Base-by-base conservation (phyloP, 2,888 invertebrate genomes). In the Pseudeuparius sepicola region DNA sequence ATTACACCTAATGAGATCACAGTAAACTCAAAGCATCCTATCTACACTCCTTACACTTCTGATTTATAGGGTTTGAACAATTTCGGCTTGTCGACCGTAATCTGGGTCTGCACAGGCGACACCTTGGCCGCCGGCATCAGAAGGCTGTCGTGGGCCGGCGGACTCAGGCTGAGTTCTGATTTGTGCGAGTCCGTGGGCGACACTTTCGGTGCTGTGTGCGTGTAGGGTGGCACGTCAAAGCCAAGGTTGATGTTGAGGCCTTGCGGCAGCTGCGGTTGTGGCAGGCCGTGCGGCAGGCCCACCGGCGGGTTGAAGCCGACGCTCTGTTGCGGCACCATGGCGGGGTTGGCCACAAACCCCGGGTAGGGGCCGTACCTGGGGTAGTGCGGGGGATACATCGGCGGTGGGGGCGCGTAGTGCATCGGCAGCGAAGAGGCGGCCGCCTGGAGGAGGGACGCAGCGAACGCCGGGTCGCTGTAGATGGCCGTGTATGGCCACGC, bases 401-500 rank as follows among this genome's bases (percentile, higher is more conserved):
- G 65, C 7, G 75, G 73, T 0, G 73, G 72, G 62, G 69, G 57
- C 42, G 59, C 51, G 51, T 60, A 65, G 54, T 65, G 64, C 55
- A 53, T 51, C 67, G 77, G 52, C 61, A 73, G 64, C 36, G 67
- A 57, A 57, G 74, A 80, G 4, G 85, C 84, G 1, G 88, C 87
- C 0, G 93, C 92, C 55, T 93, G 92, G 2, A 92, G 72, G 5
- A 94, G 73, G 18, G 92, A 84, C 2, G 93, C 93, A 4, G 93
- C 92, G 51, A 96, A 78, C 0, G 89, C 82, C 0, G 94, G 93
- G 54, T 96, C 94, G 15, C 88, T 81, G 65, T 92, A 92, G 36
- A 94, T 89, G 0, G 89, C 86, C 0, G 87, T 83, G 63, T 92
- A 90, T 0, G 94, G 94, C 94, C 96, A 96, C 0, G 88, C 83